Base-by-base conservation (phyloP, 2,888 invertebrate species). In the Drosophila flavopinicola region DNA sequence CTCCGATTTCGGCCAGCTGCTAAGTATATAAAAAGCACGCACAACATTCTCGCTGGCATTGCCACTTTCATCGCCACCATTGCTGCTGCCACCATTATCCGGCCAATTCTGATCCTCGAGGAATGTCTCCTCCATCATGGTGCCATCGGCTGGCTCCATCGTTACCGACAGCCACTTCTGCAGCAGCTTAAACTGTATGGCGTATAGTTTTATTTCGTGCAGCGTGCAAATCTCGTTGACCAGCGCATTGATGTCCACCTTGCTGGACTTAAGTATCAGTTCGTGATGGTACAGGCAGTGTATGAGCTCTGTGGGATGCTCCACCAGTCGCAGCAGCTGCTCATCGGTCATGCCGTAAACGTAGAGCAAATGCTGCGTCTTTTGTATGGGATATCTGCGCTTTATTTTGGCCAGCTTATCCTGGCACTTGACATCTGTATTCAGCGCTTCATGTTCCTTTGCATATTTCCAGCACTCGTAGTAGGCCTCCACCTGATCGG, bases 401-500 rank as follows among this genome's bases (percentile, higher is more conserved):
- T 89, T 90, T 3, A 91, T 90, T 74, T 91, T 91, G 1, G 60
- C 33, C n/a, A 90, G 60, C 15, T 88, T 84, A 15, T 90, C 90
- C n/a, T 88, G 87, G 37, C 78, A 75, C 24, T 89, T 88, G 6
- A 77, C 59, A 49, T 88, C 85, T 5, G 65, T 83, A 11, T 72
- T 52, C 1, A 85, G 68, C 0, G 77, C 17, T 23, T 86, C 88
- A 58, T 91, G 72, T 33, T 88, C 71, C 11, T 86, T 44, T 0
- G 88, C 88, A 65, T 87, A 91, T 45, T 90, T 90, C 78, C 89
- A 91, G 52, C 91, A 91, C 60, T 91, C 91, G 42, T 85, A 88
- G 1, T 89, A 87, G 1, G 91, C 91, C 63, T 91, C 91, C 5
- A 91, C 91, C 71, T 91, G 90, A 83, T 91, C 91, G 1, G 89